Evolutionary conservation across 2,888 invertebrate species (phyloP).

Genomic region (Ariolimax columbianus): DNA sequence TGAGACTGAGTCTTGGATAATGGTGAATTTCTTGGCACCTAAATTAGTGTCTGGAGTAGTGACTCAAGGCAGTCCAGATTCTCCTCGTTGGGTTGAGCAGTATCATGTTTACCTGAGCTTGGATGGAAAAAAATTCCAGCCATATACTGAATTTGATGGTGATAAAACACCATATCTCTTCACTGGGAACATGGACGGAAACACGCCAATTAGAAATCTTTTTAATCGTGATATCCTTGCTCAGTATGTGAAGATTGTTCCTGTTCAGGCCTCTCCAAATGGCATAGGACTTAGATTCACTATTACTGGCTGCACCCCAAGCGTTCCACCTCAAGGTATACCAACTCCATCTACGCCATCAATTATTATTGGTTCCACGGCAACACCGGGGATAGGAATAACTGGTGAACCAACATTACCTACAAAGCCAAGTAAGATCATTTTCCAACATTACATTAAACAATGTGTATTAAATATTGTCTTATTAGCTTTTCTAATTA

Average conservation of each 20-base stretch:
- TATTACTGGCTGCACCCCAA: conserved; percentile 67
- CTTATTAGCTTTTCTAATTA: too few species aligned
- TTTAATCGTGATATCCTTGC: conserved; percentile 69
- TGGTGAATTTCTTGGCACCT: conserved; percentile 64
- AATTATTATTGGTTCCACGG: conserved; percentile 24
- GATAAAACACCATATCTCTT: conserved; percentile 60
- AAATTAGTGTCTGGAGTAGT: conserved; percentile 67
- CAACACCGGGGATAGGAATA: conserved; percentile 36
- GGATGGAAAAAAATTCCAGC: conserved; percentile 64
- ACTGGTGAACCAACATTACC: conserved; percentile 44
- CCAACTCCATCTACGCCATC: conserved; percentile 51
- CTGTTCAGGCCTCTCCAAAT: conserved; percentile 56
- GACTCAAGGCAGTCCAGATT: conserved; percentile 65
- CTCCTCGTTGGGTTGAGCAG: conserved; percentile 61
- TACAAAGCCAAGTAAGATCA: neutral
- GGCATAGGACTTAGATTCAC: conserved; percentile 64
- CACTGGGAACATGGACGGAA: conserved; percentile 62
- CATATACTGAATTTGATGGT: conserved; percentile 62
- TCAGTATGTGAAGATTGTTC: conserved; percentile 65
- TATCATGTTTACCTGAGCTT: conserved; percentile 64
- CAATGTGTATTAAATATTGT: too few species aligned
- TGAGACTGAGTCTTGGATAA: conserved; percentile 60
- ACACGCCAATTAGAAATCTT: conserved; percentile 61
- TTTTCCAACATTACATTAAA: neutral
- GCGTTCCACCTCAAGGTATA: conserved; percentile 53